Conservation (phyloP, 2,888 invertebrate species). For the Apodemia zela region DNA sequence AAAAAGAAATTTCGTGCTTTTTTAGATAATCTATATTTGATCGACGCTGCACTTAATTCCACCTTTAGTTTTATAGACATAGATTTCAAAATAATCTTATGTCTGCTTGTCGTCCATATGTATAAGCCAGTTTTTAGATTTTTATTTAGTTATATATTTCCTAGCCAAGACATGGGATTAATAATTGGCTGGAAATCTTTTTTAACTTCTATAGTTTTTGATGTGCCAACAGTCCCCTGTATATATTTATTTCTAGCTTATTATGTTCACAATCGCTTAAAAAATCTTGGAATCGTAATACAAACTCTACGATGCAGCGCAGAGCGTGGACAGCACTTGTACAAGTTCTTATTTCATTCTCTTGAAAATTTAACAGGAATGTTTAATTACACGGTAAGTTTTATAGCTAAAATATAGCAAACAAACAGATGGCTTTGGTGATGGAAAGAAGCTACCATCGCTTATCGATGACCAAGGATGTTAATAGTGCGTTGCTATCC, state of each 20-base stretch:
- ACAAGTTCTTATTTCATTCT: neutral
- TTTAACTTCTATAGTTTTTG: neutral
- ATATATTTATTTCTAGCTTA: no score
- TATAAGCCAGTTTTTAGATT: neutral
- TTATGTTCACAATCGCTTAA: no score
- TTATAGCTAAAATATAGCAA: no score
- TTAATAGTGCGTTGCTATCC: no score
- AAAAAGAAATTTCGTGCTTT: neutral
- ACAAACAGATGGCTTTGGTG: no score
- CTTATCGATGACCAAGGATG: no score
- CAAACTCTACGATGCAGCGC: neutral
- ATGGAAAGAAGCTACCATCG: no score
- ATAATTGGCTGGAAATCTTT: neutral
- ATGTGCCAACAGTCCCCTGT: neutral
- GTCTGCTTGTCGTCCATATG: neutral
- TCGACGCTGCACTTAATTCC: neutral
- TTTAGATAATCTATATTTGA: neutral
- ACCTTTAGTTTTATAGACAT: neutral
- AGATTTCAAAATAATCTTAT: neutral
- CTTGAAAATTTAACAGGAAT: neutral
- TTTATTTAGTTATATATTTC: no score
- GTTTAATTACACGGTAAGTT: neutral
- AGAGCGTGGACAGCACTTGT: neutral
- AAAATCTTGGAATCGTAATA: neutral
- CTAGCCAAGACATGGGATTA: no score